phyloP scores from a whole-genome alignment of 2,888 invertebrate genomes.

The Physocephala rufipes region DNA sequence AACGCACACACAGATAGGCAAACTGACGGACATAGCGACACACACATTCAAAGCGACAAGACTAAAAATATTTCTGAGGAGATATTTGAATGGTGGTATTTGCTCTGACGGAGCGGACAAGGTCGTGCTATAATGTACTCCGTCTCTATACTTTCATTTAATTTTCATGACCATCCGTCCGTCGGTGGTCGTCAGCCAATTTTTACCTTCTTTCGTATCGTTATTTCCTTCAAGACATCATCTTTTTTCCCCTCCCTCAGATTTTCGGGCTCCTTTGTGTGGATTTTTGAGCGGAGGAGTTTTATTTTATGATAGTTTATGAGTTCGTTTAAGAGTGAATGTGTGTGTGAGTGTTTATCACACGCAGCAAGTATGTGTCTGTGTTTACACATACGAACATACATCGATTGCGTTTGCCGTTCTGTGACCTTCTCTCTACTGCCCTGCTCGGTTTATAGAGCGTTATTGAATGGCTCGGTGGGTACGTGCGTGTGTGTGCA shows the following conservation, averaged over 20 bases:
- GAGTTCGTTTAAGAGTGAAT: constrained; percentile 31
- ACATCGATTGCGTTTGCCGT: constrained; percentile 9
- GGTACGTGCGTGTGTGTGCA: background rate
- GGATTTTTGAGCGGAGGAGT: background rate
- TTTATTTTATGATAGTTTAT: constrained; percentile 18
- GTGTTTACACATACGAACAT: too few species aligned
- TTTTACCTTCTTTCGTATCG: background rate
- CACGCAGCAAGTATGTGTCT: too few species aligned
- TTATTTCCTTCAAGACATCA: background rate
- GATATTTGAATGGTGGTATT: background rate
- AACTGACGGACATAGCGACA: too few species aligned
- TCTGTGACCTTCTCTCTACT: constrained; percentile 5
- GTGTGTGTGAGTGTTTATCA: too few species aligned
- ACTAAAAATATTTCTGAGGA: too few species aligned
- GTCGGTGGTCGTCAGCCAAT: too few species aligned
- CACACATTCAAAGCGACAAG: constrained; percentile 14
- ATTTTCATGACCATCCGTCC: constrained; percentile 48
- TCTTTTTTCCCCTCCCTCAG: background rate
- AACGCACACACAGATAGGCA: too few species aligned
- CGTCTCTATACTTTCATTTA: constrained; percentile 49
- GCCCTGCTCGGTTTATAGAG: background rate
- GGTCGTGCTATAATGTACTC: constrained; percentile 49
- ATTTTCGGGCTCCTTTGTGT: background rate
- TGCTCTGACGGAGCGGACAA: background rate
- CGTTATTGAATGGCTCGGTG: background rate